phyloP scores from a whole-genome alignment of 2,888 invertebrate genomes.

The Clusia tigrina region DNA sequence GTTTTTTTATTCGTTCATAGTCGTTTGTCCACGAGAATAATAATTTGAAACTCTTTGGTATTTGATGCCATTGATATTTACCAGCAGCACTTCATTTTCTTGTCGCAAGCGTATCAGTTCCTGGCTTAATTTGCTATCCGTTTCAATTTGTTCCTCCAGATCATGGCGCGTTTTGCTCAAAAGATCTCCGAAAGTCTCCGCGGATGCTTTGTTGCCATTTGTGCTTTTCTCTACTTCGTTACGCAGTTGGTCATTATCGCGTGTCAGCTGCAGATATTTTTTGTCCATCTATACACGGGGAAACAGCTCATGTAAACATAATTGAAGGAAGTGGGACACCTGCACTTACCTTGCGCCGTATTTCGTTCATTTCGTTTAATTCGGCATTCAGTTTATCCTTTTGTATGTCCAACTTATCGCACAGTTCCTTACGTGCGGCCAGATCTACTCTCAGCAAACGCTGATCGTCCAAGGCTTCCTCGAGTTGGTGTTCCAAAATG shows the following conservation, averaged over 20 bases:
- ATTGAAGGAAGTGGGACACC: too few species aligned
- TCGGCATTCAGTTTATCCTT: conserved; percentile 71
- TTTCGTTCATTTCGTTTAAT: conserved; percentile 65
- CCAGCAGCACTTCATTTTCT: conserved; percentile 52
- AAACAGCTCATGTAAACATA: too few species aligned
- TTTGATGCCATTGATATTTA: conserved; percentile 37
- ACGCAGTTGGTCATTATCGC: conserved; percentile 65
- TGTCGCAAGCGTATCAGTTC: conserved; percentile 54
- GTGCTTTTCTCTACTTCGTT: conserved; percentile 46
- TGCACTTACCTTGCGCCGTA: conserved; percentile 47
- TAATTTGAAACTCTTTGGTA: too few species aligned
- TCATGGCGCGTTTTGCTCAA: conserved; percentile 69
- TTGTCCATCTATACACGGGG: too few species aligned
- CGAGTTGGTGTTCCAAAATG: conserved; percentile 72
- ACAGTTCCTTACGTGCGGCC: conserved; percentile 69
- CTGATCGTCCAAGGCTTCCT: conserved; percentile 69
- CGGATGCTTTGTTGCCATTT: conserved; percentile 56
- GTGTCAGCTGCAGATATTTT: conserved; percentile 63
- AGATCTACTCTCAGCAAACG: conserved; percentile 71
- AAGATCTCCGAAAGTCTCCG: conserved; percentile 69
- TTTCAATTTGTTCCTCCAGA: conserved; percentile 63
- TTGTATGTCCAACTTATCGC: conserved; percentile 73
- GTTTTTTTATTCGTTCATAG: too few species aligned
- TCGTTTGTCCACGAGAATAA: too few species aligned
- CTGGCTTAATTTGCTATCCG: conserved; percentile 49